Base-by-base conservation (phyloP, 2,797 vertebrate genomes). In the Chaetodon trifasciatus region DNA sequence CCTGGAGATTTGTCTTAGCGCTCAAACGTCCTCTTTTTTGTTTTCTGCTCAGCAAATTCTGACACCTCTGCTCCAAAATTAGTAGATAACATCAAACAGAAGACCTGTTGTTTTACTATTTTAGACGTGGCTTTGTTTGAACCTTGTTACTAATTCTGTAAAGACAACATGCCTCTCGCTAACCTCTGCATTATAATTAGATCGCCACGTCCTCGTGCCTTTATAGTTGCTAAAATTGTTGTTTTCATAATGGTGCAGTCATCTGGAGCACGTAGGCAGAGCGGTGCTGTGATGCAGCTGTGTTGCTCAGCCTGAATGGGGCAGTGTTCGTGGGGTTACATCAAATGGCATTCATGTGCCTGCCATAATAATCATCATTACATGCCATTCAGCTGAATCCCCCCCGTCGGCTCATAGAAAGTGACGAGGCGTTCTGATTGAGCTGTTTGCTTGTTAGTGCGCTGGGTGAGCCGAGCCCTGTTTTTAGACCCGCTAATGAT, bases 321-420 rank as follows among this genome's bases (percentile, higher is more conserved):
- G 16, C 70, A 61, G 57, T 68, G 83, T 79, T 89, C 76, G 50
- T 52, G 19, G 37, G 47, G 24, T 62, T 49, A 53, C 70, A 85
- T 86, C 68, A 76, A 89, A 81, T 83, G 74, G 72, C 60, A 74
- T 91, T 90, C 70, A 82, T 84, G 86, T 73, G 88, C 86, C 82
- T 81, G 76, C 76, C 70, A 44, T 66, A 62, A 87, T 87, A 84
- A 84, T 88, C 85, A 62, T 82, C 81, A 83, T 84, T 81, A 77
- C 70, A 67, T 23, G 72, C 74, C 61, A 72, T 73, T 84, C 61
- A 67, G 57, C 52, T 62, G 83, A 81, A 70, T 78, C 58, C 40
- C 21, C 19, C 40, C 68, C 5, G 6, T 63, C 46, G 70, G 58
- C 85, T 76, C 24, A 47, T 12, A 2, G 24, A 70, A 46, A 68